These are phyloP conservation scores for Muschampia plurimacula DNA, from an alignment of 2,888 invertebrate genomes.

Conservation along the genomic window DNA sequence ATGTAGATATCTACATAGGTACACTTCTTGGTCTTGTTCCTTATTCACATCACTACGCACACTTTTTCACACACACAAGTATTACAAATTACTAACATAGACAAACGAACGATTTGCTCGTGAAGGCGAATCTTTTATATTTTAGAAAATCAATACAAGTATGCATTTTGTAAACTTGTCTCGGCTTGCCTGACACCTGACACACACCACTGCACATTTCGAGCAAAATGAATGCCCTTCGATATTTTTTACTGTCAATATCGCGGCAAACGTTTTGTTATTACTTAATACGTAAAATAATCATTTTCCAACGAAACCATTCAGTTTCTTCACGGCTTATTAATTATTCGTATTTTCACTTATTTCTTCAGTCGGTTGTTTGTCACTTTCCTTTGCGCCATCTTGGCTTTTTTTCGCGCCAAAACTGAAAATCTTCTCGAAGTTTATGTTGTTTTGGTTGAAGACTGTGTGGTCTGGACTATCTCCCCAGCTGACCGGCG, in stretches of 20 bases:
- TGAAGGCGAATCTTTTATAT: background rate
- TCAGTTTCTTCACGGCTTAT: conserved; percentile 45
- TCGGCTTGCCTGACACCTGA: conserved; percentile 5
- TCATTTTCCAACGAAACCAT: conserved; percentile 42
- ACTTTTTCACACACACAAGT: no score
- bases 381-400: conserved; percentile 37
- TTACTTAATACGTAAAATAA: conserved; percentile 35
- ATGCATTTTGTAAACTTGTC: conserved; percentile 16
- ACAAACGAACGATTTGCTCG: background rate
- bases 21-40: no score
- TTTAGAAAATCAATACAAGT: background rate
- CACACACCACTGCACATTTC: conserved; percentile 24
- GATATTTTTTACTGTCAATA: conserved; percentile 35
- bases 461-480: conserved; percentile 73
- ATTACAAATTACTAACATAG: background rate
- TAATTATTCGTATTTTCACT: conserved; percentile 50
- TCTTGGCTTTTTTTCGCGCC: conserved; percentile 53
- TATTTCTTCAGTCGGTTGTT: conserved; percentile 42
- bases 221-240: conserved; percentile 39
- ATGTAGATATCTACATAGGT: no score
- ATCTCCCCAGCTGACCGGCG: conserved; percentile 77
- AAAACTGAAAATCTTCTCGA: conserved; percentile 76
- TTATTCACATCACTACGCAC: no score
- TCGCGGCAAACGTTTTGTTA: conserved; percentile 15
- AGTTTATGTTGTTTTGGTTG: conserved; percentile 77